Evolutionary conservation across 2,113 vertebrate genomes (phyloP), one percentile per base, ranked within the genome.

Genomic region (Cololabis saira): DNA sequence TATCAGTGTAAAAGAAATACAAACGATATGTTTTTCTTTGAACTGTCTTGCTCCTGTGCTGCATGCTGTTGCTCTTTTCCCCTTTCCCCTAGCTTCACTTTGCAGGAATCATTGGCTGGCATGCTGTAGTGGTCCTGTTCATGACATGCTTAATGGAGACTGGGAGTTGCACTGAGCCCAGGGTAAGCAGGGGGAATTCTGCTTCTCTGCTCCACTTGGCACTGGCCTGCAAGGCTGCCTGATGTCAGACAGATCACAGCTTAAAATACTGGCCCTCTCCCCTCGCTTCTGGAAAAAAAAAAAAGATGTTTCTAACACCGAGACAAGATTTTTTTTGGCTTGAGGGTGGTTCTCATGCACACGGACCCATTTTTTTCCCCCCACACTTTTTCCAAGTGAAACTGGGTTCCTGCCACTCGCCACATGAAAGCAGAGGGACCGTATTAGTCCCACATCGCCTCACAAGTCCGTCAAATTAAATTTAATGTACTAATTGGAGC

Each of bases 201-300:
- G 78, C 72, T 80, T 58, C 84, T 72, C 74, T 85, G 84, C 85
- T 86, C 88, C 63, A 88, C 81, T 90, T 87, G 89, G 89, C 87
- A 67, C 70, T 47, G 72, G 78, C 70, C 61, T 51, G 73, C 60
- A 71, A 66, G 78, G 24, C 56, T 43, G 81, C 75, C 86, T 86
- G 78, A 88, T 88, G 87, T 87, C 89, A 89, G 87, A 81, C 78
- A 73, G 77, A 88, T 90, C 84, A 81, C 80, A 82, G 84, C 85
- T 87, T 85, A 77, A 62, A 58, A 53, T 78, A 80, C 84, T 88
- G 84, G 78, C 74, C 61, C 57, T 70, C 65, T 83, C 89, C 72
- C 82, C 82, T 65, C 12, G 41, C 64, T 80, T 43, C 71, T 86
- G 83, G 81, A 88, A 87, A 81, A 86, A 63, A 88, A 87, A 81